Base-by-base conservation (phyloP, 2,797 vertebrate genomes). In the Acanthornis magna region DNA sequence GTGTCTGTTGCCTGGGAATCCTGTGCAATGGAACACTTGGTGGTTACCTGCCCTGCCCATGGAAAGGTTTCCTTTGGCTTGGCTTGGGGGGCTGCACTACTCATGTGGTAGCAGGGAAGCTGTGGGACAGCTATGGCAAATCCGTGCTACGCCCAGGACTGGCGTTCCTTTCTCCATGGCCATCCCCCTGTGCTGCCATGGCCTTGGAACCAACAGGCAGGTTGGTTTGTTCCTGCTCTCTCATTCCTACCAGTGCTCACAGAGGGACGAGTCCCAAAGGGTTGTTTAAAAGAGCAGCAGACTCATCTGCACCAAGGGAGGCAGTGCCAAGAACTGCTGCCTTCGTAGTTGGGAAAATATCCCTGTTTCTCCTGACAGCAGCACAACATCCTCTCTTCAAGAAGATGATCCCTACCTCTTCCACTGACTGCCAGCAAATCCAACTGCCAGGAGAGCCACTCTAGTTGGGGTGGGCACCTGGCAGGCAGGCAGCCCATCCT, bases 121-220 rank as follows among this genome's bases (percentile, higher is more conserved):
- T 51, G 50, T 70, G 65, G 20, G 42, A 55, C 36, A 75, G 42
- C 42, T 82, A 7, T 50, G 42, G 58, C 45, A 51, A 9, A 19
- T 34, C 51, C 5, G 0, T 71, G 38, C 47, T 78, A 18, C 26
- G 23, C 30, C 40, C 34, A 50, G 53, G 53, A 65, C n/a, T 11
- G 51, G 13, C 1, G 0, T 40, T 36, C 47, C 60, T 66, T 29
- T 36, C 80, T 54, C 58, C 26, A 2, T 7, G 22, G 45, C 30
- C 6, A 3, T 26, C 51, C 40, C 30, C 29, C 30, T 0, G 0
- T 47, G 38, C 58, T 0, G 2, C 68, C 51, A 48, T 29, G 5
- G 66, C 60, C 60, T 72, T 30, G 61, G 60, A 66, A 72, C 53
- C 40, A 25, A 25, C 40, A 34, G 32, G 60, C 73, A 54, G 11